Evolutionary conservation across 2,797 vertebrate genomes (phyloP), one percentile per base, ranked within the genome.

Genomic region (Gambelia wislizenii): DNA sequence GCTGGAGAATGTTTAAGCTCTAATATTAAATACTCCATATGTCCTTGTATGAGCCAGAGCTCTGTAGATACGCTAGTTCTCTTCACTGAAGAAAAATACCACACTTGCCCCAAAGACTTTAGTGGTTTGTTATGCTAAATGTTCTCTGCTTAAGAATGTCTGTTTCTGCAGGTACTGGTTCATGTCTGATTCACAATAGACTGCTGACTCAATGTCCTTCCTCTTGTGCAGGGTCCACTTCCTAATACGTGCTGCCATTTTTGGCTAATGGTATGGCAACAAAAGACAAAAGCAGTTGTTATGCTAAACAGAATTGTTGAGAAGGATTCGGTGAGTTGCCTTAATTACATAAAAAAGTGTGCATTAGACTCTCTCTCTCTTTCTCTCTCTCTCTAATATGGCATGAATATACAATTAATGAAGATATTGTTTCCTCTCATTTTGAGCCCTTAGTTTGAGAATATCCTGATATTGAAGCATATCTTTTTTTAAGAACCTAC

Each of bases 251-350:
- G 98, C 94, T 99, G 99, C 94, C 99, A 99, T 96, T 99, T 99
- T 95, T 99, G 99, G 99, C 97, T 99, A 93, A 99, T 99, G 99
- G 97, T 99, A 89, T 99, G 99, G 99, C 98, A 99, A 87, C 99
- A 99, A 89, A 97, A 98, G 93, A 98, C 98, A 92, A 99, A 98
- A 98, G 98, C 99, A 83, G 98, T 99, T 92, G 98, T 99, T 88
- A 99, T 99, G 99, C 97, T 99, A 91, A 99, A 99, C 97, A 98
- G 98, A 97, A 96, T 98, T 89, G 98, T 99, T 88, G 99, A 99
- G 95, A 99, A 99, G 96, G 98, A 98, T 94, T 98, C 98, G 80
- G 99, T 99, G 95, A 98, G 99, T 98, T 90, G 52, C 83, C 56
- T 33, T 80, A 70, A 72, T 30, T 85, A 64, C 81, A 89, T 91